Conservation (phyloP, 2,797 vertebrate genomes). For the Anisognathus igniventris region DNA sequence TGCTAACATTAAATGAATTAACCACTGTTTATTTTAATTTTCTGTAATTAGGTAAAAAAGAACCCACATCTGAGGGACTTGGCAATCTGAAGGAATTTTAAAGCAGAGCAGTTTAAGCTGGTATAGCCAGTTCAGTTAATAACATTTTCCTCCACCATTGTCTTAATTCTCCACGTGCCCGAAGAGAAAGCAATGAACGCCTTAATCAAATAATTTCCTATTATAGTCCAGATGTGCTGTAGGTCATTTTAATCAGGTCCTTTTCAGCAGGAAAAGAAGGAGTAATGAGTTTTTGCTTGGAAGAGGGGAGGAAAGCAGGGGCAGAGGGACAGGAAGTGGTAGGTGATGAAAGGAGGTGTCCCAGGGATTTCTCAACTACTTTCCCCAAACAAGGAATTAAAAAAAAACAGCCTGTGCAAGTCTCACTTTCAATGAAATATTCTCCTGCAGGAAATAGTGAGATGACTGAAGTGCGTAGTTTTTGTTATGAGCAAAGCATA, state of each 20-base stretch:
- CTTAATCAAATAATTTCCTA: slow-evolving; percentile 64
- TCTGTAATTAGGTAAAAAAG: background rate
- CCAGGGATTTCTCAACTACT: background rate
- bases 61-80: background rate
- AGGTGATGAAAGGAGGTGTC: background rate
- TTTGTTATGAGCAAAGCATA: background rate
- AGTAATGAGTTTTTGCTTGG: background rate
- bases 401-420: background rate
- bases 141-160: background rate
- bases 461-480: background rate
- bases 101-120: background rate
- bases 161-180: background rate
- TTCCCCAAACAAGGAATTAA: background rate
- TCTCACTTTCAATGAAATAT: background rate
- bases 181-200: slow-evolving; percentile 44
- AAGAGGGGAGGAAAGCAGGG: background rate
- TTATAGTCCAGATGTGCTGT: slow-evolving; percentile 69
- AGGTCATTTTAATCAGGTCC: background rate
- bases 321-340: background rate
- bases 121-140: background rate
- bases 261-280: slow-evolving; percentile 28
- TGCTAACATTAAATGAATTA: background rate
- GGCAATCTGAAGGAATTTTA: background rate
- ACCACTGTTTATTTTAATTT: background rate
- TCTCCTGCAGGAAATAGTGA: background rate